These are phyloP conservation scores for Neodiprion pinetum DNA, from an alignment of 1,140 invertebrate genomes.

Conservation along the genomic window DNA sequence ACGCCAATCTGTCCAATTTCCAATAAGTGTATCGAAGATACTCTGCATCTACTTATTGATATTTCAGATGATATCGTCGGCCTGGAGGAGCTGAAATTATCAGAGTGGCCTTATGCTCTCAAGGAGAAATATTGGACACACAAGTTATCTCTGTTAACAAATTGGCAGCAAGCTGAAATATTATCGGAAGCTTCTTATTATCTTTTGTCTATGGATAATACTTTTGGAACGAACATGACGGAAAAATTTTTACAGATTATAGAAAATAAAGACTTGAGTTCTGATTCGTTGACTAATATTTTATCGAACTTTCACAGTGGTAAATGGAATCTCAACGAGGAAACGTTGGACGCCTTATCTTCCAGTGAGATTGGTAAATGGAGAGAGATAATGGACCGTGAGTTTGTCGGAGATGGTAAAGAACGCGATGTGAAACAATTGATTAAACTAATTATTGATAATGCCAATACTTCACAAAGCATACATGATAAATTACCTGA, in stretches of 20 bases:
- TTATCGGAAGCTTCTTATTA: slow-evolving; percentile 17
- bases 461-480: slow-evolving; percentile 3
- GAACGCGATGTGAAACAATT: not conserved
- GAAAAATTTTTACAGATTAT: not conserved
- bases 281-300: not conserved
- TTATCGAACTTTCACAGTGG: not conserved
- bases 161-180: slow-evolving; percentile 5
- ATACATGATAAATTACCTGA: not conserved
- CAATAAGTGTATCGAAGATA: slow-evolving; percentile 15
- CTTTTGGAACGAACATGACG: not conserved
- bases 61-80: not conserved
- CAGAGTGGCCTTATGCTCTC: slow-evolving; percentile 12
- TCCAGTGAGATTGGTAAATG: not conserved
- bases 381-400: not conserved
- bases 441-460: not conserved
- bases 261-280: not conserved
- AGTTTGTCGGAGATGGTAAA: not conserved
- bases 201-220: slow-evolving; percentile 12
- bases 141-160: slow-evolving; percentile 1
- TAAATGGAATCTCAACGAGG: not conserved
- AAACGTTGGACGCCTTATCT: not conserved
- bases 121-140: slow-evolving; percentile 18
- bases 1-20: slow-evolving; percentile 8
- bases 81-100: slow-evolving; percentile 7
- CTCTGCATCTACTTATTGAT: slow-evolving; percentile 3